A percentile compares a stretch with the other conserved stretches of the same genome.
phyloP scores from a whole-genome alignment of 2,797 vertebrate species.

The Xenops minutus region DNA sequence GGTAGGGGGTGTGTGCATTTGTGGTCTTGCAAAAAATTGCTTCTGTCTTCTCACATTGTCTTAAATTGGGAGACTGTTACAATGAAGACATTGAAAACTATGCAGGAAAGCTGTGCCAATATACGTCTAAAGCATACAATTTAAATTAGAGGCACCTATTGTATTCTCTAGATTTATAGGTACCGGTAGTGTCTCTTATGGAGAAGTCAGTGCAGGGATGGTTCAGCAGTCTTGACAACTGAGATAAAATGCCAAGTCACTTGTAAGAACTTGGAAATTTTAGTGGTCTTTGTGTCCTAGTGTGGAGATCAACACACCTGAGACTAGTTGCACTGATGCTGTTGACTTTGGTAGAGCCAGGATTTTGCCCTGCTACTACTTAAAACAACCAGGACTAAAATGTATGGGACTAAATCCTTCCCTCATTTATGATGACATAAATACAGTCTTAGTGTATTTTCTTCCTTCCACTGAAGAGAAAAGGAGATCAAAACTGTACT shows the following conservation, averaged over 20 bases:
- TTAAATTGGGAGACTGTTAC: not conserved
- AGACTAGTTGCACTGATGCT: not conserved
- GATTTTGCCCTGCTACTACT: not conserved
- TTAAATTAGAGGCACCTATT: not conserved
- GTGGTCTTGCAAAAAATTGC: not conserved
- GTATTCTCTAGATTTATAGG: not conserved
- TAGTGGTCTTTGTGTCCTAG: not conserved
- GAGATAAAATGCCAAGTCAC: not conserved
- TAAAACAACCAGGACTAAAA: not conserved
- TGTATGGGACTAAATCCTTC: not conserved
- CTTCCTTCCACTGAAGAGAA: not conserved
- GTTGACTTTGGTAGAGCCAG: not conserved
- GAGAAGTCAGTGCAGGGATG: not conserved
- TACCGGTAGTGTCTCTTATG: not conserved
- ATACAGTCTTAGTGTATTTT: not conserved
- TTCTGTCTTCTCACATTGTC: not conserved
- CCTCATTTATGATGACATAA: not conserved
- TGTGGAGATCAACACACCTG: not conserved
- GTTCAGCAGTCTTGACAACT: not conserved
- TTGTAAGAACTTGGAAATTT: not conserved
- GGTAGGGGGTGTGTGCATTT: accelerated
- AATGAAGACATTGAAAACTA: not conserved
- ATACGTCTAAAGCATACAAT: not conserved
- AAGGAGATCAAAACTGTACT: not conserved
- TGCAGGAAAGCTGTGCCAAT: not conserved